Base-by-base conservation (phyloP, 2,888 invertebrate species). In the Amorpha juglandis region DNA sequence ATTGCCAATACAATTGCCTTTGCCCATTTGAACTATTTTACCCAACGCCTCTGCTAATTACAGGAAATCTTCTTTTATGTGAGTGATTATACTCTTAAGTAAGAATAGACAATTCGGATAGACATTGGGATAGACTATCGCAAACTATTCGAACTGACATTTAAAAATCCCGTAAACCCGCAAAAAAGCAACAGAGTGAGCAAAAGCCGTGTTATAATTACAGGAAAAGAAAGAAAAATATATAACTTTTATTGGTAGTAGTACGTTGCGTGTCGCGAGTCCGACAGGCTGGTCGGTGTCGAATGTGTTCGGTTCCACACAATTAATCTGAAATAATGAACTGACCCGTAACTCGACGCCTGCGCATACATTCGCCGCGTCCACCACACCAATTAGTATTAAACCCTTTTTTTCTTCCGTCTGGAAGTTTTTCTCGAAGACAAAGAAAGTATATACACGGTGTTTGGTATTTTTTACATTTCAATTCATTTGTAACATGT, bases 281-380 rank as follows among this genome's bases (percentile, higher is more conserved):
- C 55, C 55, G 58, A 58, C 58, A 68, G 74, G 73, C 76, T 66
- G 75, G 76, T 73, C 76, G 87, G 89, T 92, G 93, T 90, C 90
- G 90, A 89, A 85, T 87, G 88, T 82, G 83, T 83, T 83, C 86
- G 82, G 91, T 90, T 90, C 90, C 90, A 86, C 88, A 84, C 91
- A 91, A 91, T 92, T 91, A 90, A 89, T 88, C 82, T 85, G 83
- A 84, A 91, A 90, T 91, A 91, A 91, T 87, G 90, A 91, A 91
- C 85, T 80, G 81, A 79, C 83, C 84, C 84, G 90, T 84, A 86
- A 91, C 86, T 83, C 85, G 89, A 90, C 84, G 81, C 88, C 87
- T 84, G 88, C 88, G 88, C 83, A 78, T 77, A 80, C 78, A 58
- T 52, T 76, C 76, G 74, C 72, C 66, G 62, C 68, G 74, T 75